A percentile compares a stretch with the other conserved stretches of the same genome.
phyloP scores from a whole-genome alignment of 2,113 vertebrate genomes.

The Pygoscelis adeliae region DNA sequence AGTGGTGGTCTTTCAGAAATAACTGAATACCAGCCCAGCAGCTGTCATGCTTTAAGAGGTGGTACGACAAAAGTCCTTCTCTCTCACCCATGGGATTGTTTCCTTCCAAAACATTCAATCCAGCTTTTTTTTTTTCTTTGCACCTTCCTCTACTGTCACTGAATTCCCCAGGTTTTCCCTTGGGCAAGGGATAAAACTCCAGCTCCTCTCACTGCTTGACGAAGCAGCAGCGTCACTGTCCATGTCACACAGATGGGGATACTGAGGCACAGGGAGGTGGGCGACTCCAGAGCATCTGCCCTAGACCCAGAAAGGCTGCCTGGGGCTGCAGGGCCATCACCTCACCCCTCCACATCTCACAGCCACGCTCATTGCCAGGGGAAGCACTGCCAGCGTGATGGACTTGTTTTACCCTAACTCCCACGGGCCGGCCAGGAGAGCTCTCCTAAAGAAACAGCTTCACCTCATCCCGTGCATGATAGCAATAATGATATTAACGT shows the following conservation, averaged over 20 bases:
- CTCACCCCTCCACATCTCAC: neutral
- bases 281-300: neutral
- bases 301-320: neutral
- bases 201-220: neutral
- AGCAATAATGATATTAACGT: neutral
- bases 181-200: neutral
- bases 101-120: neutral
- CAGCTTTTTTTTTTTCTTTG: accelerated
- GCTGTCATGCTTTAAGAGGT: neutral
- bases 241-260: neutral
- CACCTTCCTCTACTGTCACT: neutral
- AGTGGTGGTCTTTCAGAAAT: neutral
- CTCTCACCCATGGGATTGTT: neutral
- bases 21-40: neutral
- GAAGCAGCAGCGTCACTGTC: accelerated
- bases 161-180: neutral
- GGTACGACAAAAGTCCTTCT: neutral
- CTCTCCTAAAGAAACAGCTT: neutral
- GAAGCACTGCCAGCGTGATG: neutral
- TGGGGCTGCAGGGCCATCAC: neutral
- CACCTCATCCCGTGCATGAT: accelerated
- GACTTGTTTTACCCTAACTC: neutral
- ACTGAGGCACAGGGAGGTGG: neutral
- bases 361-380: neutral
- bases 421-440: neutral